Evolutionary conservation across 2,888 invertebrate species (phyloP).

Genomic region (Habrosyne pyritoides): DNA sequence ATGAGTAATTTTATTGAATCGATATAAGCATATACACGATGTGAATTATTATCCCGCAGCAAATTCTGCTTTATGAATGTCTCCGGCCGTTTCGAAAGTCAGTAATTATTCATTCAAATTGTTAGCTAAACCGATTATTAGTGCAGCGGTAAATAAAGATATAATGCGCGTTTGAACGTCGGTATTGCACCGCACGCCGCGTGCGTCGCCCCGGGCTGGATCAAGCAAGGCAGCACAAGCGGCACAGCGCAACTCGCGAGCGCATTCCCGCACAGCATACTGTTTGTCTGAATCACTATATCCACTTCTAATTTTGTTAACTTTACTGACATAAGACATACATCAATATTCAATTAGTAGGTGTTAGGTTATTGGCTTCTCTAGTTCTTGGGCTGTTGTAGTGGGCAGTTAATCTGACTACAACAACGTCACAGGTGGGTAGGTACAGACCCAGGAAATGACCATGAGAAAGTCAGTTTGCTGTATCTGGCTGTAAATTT

Average conservation of each 20-base stretch:
- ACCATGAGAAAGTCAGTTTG: too few species aligned
- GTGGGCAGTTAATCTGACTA: too few species aligned
- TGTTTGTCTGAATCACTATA: slow-evolving; percentile 28
- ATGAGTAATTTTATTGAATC: not conserved
- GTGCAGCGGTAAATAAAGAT: slow-evolving; percentile 58
- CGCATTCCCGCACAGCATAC: slow-evolving; percentile 28
- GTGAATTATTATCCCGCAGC: slow-evolving; percentile 11
- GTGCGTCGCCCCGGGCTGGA: slow-evolving; percentile 21
- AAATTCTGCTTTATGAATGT: slow-evolving; percentile 50
- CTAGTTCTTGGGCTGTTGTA: too few species aligned
- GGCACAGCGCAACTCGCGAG: slow-evolving; percentile 15
- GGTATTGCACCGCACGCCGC: slow-evolving; percentile 40
- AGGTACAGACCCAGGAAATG: too few species aligned
- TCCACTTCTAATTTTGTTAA: slow-evolving; percentile 11
- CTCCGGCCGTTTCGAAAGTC: slow-evolving; percentile 52
- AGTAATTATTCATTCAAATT: slow-evolving; percentile 67
- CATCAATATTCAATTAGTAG: too few species aligned
- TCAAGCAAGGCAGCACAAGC: slow-evolving; percentile 15
- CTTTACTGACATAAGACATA: too few species aligned
- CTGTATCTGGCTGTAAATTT: too few species aligned
- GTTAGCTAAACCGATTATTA: slow-evolving; percentile 65
- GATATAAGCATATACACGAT: not conserved
- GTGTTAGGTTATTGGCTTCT: too few species aligned
- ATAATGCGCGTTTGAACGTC: slow-evolving; percentile 48
- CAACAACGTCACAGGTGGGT: too few species aligned